Evolutionary conservation across 2,888 invertebrate genomes (phyloP).

Genomic region (Dynastes grantii): DNA sequence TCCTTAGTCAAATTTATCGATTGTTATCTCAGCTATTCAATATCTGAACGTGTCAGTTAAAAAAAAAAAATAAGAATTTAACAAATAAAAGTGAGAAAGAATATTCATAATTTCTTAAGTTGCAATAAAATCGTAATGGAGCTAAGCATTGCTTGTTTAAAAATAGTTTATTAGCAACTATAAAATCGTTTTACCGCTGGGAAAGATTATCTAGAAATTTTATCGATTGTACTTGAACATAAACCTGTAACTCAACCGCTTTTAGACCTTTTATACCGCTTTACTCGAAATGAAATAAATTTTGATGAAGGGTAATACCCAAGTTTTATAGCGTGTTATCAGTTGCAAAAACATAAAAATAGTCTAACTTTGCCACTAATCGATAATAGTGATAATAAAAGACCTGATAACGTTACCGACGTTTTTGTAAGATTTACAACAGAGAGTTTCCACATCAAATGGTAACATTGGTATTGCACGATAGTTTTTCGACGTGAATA

Average conservation of each 20-base stretch:
- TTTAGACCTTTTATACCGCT: constrained; percentile 14
- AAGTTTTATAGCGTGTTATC: constrained; percentile 5
- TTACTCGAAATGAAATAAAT: constrained; percentile 5
- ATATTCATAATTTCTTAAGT: no score
- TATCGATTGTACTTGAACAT: constrained; percentile 18
- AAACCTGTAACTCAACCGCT: constrained; percentile 16
- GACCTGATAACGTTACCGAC: not conserved
- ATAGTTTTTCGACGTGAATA: no score
- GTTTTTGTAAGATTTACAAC: not conserved
- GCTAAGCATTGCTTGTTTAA: not conserved
- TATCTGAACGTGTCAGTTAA: constrained; percentile 9
- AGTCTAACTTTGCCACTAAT: not conserved
- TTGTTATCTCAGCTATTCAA: constrained; percentile 53
- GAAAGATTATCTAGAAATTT: constrained; percentile 8
- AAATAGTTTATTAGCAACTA: constrained; percentile 15
- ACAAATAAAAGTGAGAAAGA: no score
- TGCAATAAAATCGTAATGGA: no score
- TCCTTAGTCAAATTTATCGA: constrained; percentile 56
- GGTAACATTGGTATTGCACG: no score
- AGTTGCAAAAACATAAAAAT: constrained; percentile 8
- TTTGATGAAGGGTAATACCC: constrained; percentile 17
- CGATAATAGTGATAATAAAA: constrained; percentile 1
- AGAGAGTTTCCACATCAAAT: not conserved
- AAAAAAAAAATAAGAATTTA: no score
- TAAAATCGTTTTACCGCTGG: constrained; percentile 13